These are phyloP conservation scores for Lasiurus cinereus DNA, from an alignment of 2,113 vertebrate species.

Conservation along the genomic window DNA sequence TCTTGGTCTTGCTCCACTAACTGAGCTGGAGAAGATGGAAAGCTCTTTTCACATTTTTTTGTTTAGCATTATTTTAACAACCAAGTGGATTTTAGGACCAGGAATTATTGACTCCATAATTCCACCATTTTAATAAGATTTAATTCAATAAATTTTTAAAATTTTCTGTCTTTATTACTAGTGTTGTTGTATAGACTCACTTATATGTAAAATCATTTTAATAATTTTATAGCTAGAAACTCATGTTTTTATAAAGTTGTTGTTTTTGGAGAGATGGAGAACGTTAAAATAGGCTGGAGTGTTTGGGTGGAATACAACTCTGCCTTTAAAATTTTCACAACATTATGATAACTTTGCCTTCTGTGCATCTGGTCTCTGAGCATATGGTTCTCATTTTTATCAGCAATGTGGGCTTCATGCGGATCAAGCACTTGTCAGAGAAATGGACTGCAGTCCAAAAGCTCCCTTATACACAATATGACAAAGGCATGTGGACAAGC, in stretches of 20 bases:
- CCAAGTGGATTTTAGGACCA: neutral
- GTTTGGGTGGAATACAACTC: neutral
- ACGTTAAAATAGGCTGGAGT: neutral
- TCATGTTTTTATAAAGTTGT: neutral
- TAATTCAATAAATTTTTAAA: neutral
- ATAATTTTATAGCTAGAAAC: neutral
- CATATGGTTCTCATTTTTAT: conserved; percentile 52
- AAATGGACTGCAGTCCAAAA: neutral
- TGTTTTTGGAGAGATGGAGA: neutral
- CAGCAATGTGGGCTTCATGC: neutral
- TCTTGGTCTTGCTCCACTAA: neutral
- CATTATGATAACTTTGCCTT: conserved; percentile 39
- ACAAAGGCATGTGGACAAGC: neutral
- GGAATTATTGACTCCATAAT: neutral
- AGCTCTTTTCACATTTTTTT: neutral
- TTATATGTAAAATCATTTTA: neutral
- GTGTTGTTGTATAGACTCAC: neutral
- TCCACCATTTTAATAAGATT: conserved; percentile 23
- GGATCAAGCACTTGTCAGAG: conserved; percentile 24
- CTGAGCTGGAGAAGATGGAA: neutral
- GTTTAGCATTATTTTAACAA: conserved; percentile 26
- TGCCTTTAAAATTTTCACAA: conserved; percentile 64
- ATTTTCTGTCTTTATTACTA: neutral
- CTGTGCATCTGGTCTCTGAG: conserved; percentile 47
- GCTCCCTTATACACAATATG: neutral